Conservation (phyloP, 2,888 invertebrate species). For the Acanthosoma haemorrhoidale region DNA sequence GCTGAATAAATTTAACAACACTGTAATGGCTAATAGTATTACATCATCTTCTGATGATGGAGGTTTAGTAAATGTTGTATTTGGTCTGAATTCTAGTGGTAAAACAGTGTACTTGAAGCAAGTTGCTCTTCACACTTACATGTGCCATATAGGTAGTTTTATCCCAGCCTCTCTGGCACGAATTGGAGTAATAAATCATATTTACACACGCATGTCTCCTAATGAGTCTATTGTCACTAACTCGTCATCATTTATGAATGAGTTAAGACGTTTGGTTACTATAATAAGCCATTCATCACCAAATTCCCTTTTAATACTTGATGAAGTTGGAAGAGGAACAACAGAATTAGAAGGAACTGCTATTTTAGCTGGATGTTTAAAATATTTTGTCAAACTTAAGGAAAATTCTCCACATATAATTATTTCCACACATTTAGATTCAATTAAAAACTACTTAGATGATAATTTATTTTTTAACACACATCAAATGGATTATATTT, state of each 20-base stretch:
- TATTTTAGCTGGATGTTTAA: constrained; percentile 63
- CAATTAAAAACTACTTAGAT: constrained; percentile 30
- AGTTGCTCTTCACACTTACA: constrained; percentile 69
- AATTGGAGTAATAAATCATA: constrained; percentile 65
- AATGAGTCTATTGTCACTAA: constrained; percentile 71
- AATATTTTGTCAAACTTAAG: constrained; percentile 57
- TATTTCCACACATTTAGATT: constrained; percentile 62
- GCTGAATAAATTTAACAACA: constrained; percentile 58
- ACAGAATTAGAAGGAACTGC: constrained; percentile 68
- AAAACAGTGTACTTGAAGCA: constrained; percentile 90
- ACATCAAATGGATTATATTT: constrained; percentile 4
- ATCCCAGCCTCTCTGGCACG: constrained; percentile 73
- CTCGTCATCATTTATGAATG: constrained; percentile 80
- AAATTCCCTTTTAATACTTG: constrained; percentile 70
- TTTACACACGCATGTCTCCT: constrained; percentile 70
- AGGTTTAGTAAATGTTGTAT: constrained; percentile 67
- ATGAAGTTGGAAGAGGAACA: constrained; percentile 88
- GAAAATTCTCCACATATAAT: constrained; percentile 65
- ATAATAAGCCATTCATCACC: constrained; percentile 61
- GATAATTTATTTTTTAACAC: background rate
- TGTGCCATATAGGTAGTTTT: constrained; percentile 85
- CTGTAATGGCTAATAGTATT: constrained; percentile 70
- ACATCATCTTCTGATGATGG: constrained; percentile 54
- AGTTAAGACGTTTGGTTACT: constrained; percentile 73
- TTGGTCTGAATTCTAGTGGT: constrained; percentile 87